Conservation (phyloP, 2,888 invertebrate species). For the Seladonia tumulorum region DNA sequence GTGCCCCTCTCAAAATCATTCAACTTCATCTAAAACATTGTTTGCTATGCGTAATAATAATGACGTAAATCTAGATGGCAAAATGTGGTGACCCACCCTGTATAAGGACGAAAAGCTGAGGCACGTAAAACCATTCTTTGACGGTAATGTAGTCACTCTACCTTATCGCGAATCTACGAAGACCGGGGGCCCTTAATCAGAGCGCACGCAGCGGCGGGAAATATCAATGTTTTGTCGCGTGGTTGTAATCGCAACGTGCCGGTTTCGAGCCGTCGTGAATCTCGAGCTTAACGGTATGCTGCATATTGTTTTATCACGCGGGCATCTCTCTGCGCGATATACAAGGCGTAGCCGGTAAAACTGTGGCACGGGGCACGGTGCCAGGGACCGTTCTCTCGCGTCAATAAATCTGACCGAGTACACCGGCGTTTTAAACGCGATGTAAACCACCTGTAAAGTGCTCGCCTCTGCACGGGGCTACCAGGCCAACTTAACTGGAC, state of each 20-base stretch:
- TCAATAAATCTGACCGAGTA: slow-evolving; percentile 67
- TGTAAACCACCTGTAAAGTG: slow-evolving; percentile 72
- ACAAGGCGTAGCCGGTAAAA: slow-evolving; percentile 58
- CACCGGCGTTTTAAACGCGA: slow-evolving; percentile 66
- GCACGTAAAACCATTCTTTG: no score
- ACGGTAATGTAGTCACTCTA: no score
- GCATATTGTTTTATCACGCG: slow-evolving; percentile 62
- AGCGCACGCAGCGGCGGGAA: not conserved
- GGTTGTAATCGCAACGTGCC: slow-evolving; percentile 17
- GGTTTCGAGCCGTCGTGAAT: slow-evolving; percentile 44
- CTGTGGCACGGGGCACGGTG: slow-evolving; percentile 57
- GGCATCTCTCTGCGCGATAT: slow-evolving; percentile 47
- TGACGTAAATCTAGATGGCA: no score
- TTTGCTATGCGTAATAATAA: no score
- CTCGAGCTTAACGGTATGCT: slow-evolving; percentile 54
- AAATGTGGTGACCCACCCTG: no score
- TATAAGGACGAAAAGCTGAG: no score
- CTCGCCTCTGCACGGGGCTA: slow-evolving; percentile 38
- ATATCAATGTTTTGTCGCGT: slow-evolving; percentile 22
- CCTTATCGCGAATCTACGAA: no score
- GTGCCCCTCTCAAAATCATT: no score
- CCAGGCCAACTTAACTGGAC: slow-evolving; percentile 57
- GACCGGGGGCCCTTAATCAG: no score
- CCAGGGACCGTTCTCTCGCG: slow-evolving; percentile 57
- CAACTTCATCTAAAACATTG: no score